Evolutionary conservation across 1,140 invertebrate species (phyloP).

Genomic region (Dendroctonus ponderosae): DNA sequence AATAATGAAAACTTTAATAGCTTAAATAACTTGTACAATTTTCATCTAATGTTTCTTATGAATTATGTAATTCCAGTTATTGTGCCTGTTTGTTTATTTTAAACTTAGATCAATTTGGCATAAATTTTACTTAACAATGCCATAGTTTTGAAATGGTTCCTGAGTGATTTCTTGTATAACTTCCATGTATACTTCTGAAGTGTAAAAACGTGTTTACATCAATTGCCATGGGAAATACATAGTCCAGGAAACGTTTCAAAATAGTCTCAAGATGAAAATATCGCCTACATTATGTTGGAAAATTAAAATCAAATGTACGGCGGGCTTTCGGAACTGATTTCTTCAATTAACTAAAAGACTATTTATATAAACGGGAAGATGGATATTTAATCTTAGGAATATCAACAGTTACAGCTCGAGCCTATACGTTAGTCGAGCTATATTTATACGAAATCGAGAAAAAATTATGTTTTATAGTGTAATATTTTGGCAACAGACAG

Average conservation of each 20-base stretch:
- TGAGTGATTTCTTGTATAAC: too few species aligned
- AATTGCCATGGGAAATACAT: too few species aligned
- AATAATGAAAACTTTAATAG: too few species aligned
- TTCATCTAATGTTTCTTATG: too few species aligned
- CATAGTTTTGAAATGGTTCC: too few species aligned
- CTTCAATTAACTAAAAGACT: constrained; percentile 26
- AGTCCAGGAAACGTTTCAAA: not conserved
- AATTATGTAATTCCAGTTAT: too few species aligned
- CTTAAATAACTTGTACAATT: too few species aligned
- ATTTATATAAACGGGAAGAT: constrained; percentile 21
- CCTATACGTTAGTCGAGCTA: constrained; percentile 5
- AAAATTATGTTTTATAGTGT: not conserved
- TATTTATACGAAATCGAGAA: not conserved
- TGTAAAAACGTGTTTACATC: too few species aligned
- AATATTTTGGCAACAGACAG: constrained; percentile 4
- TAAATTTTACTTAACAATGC: too few species aligned
- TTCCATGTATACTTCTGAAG: too few species aligned
- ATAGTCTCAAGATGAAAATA: not conserved
- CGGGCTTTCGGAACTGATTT: constrained; percentile 15
- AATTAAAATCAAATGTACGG: constrained; percentile 19
- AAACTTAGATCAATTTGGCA: too few species aligned
- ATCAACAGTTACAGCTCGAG: constrained; percentile 13
- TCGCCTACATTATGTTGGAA: constrained; percentile 1
- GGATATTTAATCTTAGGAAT: constrained; percentile 17
- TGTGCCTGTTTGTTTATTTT: too few species aligned